Evolutionary conservation across 2,113 vertebrate genomes (phyloP).

Genomic region (Spheniscus mendiculus): DNA sequence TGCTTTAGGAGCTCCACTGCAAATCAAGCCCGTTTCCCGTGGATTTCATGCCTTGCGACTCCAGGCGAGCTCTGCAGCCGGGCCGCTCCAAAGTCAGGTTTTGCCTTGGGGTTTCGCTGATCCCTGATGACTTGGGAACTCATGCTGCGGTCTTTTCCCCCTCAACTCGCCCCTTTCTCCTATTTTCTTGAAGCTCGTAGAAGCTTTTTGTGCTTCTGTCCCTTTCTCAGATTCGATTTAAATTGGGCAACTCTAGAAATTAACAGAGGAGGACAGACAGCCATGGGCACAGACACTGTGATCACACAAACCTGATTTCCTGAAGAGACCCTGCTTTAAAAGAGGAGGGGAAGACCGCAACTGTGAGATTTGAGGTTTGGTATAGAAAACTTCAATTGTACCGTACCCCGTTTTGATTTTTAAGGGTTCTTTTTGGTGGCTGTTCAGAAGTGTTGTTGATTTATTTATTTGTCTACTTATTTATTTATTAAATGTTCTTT

Average conservation of each 20-base stretch:
- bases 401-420: background rate
- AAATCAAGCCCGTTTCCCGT: accelerated
- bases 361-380: background rate
- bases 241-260: background rate
- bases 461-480: constrained; percentile 21
- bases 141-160: background rate
- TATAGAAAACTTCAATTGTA: background rate
- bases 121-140: background rate
- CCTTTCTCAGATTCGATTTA: background rate
- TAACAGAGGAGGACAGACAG: background rate
- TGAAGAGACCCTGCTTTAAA: background rate
- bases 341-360: background rate
- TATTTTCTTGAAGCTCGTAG: background rate
- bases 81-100: accelerated
- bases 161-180: background rate
- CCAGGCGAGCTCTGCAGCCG: background rate
- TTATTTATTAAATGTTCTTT: constrained; percentile 10
- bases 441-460: background rate
- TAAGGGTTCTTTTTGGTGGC: background rate
- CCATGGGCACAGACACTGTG: constrained; percentile 44
- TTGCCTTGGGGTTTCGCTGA: background rate
- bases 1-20: background rate
- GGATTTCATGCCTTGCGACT: background rate
- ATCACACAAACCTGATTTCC: background rate
- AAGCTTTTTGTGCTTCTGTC: background rate